Evolutionary conservation across 2,888 invertebrate genomes (phyloP).

Genomic region (Himalopsyche anomala): DNA sequence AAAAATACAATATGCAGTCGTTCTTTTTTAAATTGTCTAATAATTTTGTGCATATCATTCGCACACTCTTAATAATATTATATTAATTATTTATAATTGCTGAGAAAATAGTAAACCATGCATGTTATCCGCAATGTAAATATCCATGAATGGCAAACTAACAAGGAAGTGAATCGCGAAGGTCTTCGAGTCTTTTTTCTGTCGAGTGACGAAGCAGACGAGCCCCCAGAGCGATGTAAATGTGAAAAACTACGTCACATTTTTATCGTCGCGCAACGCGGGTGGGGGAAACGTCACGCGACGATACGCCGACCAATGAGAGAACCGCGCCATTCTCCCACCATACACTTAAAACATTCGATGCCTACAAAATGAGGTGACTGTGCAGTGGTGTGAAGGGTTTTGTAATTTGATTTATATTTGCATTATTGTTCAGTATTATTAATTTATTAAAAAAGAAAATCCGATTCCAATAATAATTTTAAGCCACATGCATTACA

Average conservation of each 20-base stretch:
- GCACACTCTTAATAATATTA: neutral
- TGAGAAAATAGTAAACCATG: neutral
- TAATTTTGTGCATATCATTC: neutral
- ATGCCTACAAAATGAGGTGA: neutral
- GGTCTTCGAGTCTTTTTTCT: neutral
- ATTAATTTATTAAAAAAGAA: too few species aligned
- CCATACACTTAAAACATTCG: neutral
- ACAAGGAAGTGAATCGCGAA: constrained; percentile 14
- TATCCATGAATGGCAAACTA: neutral
- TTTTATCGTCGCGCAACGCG: neutral
- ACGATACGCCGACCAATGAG: neutral
- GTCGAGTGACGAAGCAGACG: constrained; percentile 3
- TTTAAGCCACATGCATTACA: too few species aligned
- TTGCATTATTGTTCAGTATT: too few species aligned
- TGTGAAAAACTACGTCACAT: neutral
- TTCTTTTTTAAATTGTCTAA: too few species aligned
- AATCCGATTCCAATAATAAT: too few species aligned
- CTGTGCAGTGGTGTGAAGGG: neutral
- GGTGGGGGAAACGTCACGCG: neutral
- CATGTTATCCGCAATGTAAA: neutral
- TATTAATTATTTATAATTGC: neutral
- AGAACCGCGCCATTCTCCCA: constrained; percentile 12
- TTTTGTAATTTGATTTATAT: too few species aligned
- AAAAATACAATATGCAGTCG: too few species aligned
- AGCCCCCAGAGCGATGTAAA: neutral